A percentile compares a stretch with the other conserved stretches of the same genome.
phyloP scores from a whole-genome alignment of 2,888 invertebrate species.

The Amphiduros pacificus region DNA sequence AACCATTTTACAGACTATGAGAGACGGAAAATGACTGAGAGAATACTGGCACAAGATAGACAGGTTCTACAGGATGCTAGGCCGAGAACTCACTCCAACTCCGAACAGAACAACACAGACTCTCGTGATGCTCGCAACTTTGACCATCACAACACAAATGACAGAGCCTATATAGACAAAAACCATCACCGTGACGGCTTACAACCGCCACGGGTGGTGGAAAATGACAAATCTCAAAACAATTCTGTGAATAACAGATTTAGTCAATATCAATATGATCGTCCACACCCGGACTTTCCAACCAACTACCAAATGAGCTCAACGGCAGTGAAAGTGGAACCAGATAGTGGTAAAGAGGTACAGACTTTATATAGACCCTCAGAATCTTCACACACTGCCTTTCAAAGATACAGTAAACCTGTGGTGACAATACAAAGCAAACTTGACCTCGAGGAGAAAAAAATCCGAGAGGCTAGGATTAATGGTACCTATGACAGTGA shows the following conservation, averaged over 20 bases:
- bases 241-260: too few species aligned
- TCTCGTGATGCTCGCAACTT: background rate
- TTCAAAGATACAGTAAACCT: too few species aligned
- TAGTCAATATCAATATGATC: too few species aligned
- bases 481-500: conserved; percentile 38
- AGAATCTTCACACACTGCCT: too few species aligned
- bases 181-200: background rate
- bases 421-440: conserved; percentile 38
- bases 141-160: background rate
- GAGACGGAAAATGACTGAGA: conserved; percentile 8
- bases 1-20: conserved; percentile 15
- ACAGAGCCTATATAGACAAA: background rate
- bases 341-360: too few species aligned
- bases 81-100: background rate
- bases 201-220: background rate
- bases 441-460: conserved; percentile 52
- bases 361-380: too few species aligned
- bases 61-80: conserved; percentile 7
- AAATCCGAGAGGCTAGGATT: conserved; percentile 39
- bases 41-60: conserved; percentile 18
- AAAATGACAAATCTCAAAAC: too few species aligned
- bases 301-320: too few species aligned
- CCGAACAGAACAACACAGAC: background rate
- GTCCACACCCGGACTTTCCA: too few species aligned
- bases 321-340: too few species aligned